These are phyloP conservation scores for Merluccius polli DNA, from an alignment of 2,797 vertebrate genomes.

Conservation along the genomic window DNA sequence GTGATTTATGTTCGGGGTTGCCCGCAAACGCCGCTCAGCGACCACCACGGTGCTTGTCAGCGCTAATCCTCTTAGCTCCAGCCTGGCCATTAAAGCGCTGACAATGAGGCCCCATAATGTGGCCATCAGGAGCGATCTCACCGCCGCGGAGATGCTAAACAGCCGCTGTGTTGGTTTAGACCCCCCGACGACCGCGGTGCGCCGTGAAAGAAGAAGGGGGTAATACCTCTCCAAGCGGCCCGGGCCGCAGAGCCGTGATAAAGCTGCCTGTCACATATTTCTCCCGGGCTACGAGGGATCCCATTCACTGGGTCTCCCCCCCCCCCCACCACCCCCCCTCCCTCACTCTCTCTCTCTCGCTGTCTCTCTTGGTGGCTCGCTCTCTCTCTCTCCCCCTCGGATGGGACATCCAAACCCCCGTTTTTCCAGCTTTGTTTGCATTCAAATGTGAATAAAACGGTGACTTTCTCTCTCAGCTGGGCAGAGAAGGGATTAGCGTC, in stretches of 20 bases:
- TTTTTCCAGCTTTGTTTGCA: conserved; percentile 84
- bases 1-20: conserved; percentile 21
- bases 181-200: conserved; percentile 65
- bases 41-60: conserved; percentile 44
- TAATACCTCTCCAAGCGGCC: conserved; percentile 81
- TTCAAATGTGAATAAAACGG: conserved; percentile 90
- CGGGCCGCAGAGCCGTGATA: conserved; percentile 75
- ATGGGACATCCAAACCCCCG: conserved; percentile 75
- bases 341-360: too few species aligned
- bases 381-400: conserved; percentile 37
- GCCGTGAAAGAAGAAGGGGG: conserved; percentile 69
- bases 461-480: conserved; percentile 81
- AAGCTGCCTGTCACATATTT: conserved; percentile 93
- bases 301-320: conserved; percentile 84
- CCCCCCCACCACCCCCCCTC: conserved; percentile 21
- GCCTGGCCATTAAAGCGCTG: conserved; percentile 32
- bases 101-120: conserved; percentile 74
- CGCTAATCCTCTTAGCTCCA: conserved; percentile 45
- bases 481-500: conserved; percentile 88
- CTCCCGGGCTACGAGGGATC: conserved; percentile 83
- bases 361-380: too few species aligned
- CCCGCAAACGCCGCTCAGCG: conserved; percentile 21
- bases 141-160: conserved; percentile 75
- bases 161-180: conserved; percentile 71
- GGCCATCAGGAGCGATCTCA: conserved; percentile 65